Conservation (phyloP, 2,888 invertebrate species). For the Hemithea aestivaria region DNA sequence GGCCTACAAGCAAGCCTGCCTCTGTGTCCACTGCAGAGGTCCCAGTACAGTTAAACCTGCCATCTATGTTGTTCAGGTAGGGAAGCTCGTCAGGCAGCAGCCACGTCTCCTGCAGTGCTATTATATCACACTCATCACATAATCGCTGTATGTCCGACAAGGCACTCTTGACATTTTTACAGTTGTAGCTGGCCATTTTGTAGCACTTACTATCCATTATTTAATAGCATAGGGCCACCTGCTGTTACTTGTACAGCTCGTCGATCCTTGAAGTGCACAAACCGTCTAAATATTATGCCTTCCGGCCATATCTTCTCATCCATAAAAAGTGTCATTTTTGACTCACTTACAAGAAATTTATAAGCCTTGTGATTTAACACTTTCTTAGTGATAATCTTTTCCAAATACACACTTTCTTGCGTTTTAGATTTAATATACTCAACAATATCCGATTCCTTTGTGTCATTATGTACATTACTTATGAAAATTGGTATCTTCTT, state of each 20-base stretch:
- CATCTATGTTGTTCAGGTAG: not conserved
- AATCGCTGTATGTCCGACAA: not conserved
- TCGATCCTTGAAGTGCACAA: not conserved
- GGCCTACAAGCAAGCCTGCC: not conserved
- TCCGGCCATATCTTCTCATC: not conserved
- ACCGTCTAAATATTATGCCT: not conserved
- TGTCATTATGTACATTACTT: not conserved
- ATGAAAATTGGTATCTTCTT: conserved; percentile 1
- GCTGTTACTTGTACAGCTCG: not conserved
- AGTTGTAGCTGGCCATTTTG: not conserved
- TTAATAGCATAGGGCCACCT: not conserved
- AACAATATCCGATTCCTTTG: not conserved
- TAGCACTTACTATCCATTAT: not conserved
- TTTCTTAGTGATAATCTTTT: not conserved
- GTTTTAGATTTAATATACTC: not conserved
- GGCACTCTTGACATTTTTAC: not conserved
- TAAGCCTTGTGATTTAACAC: not conserved
- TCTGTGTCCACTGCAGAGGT: too few species aligned
- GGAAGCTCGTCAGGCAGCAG: not conserved
- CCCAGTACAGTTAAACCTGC: too few species aligned
- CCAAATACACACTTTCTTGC: not conserved
- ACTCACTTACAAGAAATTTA: not conserved
- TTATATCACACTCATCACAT: not conserved
- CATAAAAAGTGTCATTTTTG: not conserved
- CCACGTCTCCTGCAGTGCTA: not conserved